Conservation (phyloP, 2,113 vertebrate genomes). For the Callocephalon fimbriatum region DNA sequence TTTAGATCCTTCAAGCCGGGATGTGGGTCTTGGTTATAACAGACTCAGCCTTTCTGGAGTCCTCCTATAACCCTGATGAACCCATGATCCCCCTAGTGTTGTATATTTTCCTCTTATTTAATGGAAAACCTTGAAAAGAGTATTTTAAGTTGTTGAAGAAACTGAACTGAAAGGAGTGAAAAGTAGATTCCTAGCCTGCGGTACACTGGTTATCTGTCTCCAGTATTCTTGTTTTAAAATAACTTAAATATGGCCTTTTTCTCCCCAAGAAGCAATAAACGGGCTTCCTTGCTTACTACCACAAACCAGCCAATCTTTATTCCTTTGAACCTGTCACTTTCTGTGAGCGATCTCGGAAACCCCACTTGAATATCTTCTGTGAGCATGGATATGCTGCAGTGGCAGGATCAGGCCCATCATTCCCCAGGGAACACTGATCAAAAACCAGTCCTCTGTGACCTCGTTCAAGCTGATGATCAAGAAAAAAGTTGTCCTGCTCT, state of each 20-base stretch:
- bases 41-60: not conserved
- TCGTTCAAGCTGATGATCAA: not conserved
- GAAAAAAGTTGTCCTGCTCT: not conserved
- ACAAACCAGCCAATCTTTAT: not conserved
- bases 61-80: not conserved
- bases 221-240: not conserved
- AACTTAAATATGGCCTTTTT: not conserved
- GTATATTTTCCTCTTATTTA: not conserved
- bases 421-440: not conserved
- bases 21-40: not conserved
- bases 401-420: not conserved
- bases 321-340: not conserved
- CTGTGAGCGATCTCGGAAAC: fast-evolving
- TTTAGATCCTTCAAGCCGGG: not conserved
- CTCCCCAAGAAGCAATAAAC: not conserved
- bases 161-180: not conserved
- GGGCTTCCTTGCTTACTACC: not conserved
- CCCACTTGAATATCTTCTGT: not conserved
- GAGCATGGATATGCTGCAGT: not conserved
- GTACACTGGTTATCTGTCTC: not conserved
- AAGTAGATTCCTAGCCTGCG: not conserved
- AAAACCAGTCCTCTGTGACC: not conserved
- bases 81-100: not conserved
- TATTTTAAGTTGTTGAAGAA: not conserved
- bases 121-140: not conserved